A percentile compares a stretch with the other conserved stretches of the same genome.
phyloP scores from a whole-genome alignment of 2,797 vertebrate species.

The Loris lydekkerianus region DNA sequence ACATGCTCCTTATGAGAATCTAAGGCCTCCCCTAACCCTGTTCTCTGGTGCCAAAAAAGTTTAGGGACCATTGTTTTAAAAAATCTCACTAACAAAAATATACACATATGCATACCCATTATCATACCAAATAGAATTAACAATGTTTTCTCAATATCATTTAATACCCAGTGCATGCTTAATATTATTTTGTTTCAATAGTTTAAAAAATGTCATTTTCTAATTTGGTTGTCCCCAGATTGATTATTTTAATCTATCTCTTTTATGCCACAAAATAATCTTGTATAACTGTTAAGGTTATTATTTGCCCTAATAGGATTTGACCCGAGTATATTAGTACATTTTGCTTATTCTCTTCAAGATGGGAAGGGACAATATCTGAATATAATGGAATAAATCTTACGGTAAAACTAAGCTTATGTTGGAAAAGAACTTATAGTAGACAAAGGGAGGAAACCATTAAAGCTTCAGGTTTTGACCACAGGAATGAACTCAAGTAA shows the following conservation, averaged over 20 bases:
- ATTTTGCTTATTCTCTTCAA: not conserved
- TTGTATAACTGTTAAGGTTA: constrained; percentile 14
- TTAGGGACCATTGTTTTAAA: not conserved
- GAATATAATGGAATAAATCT: not conserved
- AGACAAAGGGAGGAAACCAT: not conserved
- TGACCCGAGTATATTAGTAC: not conserved
- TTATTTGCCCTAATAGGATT: not conserved
- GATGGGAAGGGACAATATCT: not conserved
- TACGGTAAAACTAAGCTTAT: not conserved
- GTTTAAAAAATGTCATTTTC: constrained; percentile 28
- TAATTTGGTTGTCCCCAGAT: not conserved
- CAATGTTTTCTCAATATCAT: not conserved
- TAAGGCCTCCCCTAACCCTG: too few relatives aligned
- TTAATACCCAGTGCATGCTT: not conserved
- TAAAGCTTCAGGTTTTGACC: not conserved
- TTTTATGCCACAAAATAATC: constrained; percentile 26
- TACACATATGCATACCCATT: not conserved
- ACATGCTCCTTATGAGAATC: too few relatives aligned
- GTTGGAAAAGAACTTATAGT: not conserved
- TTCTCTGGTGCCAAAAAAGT: too few relatives aligned
- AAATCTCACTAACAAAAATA: not conserved
- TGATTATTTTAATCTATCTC: not conserved
- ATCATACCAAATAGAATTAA: not conserved
- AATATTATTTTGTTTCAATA: constrained; percentile 15
- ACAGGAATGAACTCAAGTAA: not conserved